Evolutionary conservation across 2,113 vertebrate species (phyloP).

Genomic region (Hucho hucho): DNA sequence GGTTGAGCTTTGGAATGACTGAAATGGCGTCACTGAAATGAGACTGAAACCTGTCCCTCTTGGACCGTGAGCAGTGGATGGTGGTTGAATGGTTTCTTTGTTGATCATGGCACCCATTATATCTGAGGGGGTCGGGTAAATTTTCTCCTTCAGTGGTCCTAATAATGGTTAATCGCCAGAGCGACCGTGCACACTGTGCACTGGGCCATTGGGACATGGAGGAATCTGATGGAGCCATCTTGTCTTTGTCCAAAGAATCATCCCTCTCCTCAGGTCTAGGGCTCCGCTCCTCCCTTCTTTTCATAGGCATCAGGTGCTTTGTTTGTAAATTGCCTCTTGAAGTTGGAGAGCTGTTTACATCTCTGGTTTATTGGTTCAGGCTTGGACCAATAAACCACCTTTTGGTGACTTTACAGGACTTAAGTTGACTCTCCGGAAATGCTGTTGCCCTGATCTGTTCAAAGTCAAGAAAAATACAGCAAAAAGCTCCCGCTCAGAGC

Average conservation of each 20-base stretch:
- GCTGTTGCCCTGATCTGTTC: background rate
- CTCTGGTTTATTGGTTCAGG: background rate
- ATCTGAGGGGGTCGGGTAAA: constrained; percentile 38
- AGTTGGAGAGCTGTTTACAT: background rate
- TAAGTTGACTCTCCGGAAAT: background rate
- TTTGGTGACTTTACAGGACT: background rate
- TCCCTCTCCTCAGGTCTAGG: background rate
- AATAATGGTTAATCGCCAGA: constrained; percentile 57
- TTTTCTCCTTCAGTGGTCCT: constrained; percentile 49
- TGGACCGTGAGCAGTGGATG: constrained; percentile 15
- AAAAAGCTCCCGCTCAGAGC: background rate
- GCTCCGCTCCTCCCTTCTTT: background rate
- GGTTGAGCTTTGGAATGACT: constrained; percentile 29
- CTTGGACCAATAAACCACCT: no score
- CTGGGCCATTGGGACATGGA: background rate
- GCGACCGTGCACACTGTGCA: constrained; percentile 32
- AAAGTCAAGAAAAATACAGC: background rate
- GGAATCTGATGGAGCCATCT: constrained; percentile 28
- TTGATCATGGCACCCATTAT: constrained; percentile 8
- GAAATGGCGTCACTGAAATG: constrained; percentile 29
- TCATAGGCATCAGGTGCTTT: background rate
- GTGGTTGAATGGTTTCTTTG: constrained; percentile 14
- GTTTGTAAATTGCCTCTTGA: background rate
- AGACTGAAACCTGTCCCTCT: constrained; percentile 22
- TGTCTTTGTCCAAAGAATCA: background rate